Evolutionary conservation across 1,140 invertebrate genomes (phyloP), one percentile per base, ranked within the genome.

Genomic region (Lamellibrachia luymesi): DNA sequence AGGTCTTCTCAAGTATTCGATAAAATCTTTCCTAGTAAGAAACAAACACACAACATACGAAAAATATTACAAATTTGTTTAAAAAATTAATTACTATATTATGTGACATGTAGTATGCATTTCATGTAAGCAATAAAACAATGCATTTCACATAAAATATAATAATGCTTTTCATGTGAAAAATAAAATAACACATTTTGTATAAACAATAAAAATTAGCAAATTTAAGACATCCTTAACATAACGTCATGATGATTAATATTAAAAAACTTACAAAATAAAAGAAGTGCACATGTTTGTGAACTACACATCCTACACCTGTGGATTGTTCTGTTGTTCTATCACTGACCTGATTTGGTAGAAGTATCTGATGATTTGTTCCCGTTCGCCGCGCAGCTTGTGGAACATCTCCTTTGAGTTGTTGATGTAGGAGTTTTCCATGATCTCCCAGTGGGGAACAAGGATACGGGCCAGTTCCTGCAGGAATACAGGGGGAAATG

Each of bases 291-390:
- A 17, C 64, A 22, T 17, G 64, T 80, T 22, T 80, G 64, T 10
- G 25, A 80, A 80, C 6, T 80, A 4, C 25, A 80, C 13, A 80
- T 80, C 5, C 64, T 10, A 80, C 64, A 4, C 25, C 13, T 80
- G 8, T 80, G 64, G 25, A 56, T 56, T 4, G 64, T 80, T 22
- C 49, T 13, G 13, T 13, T 17, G 7, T 91, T 13, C 7, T 80
- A 22, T 80, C 25, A 92, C 93, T 93, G 94, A 95, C 95, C 95
- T 96, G 91, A 96, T 95, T 93, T 95, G 94, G 93, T 95, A 95
- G 94, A 96, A 96, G 93, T 96, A 96, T 90, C 95, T 94, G 90
- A 95, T 96, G 80, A 96, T 96, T 91, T 95, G 95, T 93, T 96
- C 96, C 91, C 96, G 94, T 93, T 96, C 96, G 49, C 94, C 93